Evolutionary conservation across 2,888 invertebrate genomes (phyloP).

Genomic region (Standfussiana lucernea): DNA sequence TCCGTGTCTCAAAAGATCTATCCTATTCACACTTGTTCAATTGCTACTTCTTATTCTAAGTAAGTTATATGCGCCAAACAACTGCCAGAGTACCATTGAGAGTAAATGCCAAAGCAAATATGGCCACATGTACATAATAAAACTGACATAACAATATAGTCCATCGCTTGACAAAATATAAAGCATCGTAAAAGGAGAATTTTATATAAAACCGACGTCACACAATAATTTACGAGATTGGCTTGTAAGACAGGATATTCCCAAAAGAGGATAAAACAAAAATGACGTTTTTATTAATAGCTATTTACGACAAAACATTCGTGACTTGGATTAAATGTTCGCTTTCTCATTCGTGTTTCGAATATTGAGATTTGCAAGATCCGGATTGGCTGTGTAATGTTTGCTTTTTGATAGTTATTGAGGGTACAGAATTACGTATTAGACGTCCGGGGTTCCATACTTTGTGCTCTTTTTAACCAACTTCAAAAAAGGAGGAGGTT

Average conservation of each 20-base stretch:
- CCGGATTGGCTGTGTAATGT: conserved; percentile 40
- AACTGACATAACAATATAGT: conserved; percentile 10
- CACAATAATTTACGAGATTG: conserved; percentile 52
- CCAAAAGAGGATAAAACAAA: conserved; percentile 57
- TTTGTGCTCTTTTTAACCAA: background rate
- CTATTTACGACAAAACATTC: conserved; percentile 58
- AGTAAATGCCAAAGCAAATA: background rate
- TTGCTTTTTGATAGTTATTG: background rate
- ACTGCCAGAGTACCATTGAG: background rate
- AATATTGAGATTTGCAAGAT: conserved; percentile 51
- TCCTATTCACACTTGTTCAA: background rate
- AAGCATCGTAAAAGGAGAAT: conserved; percentile 29
- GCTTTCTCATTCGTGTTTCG: conserved; percentile 65
- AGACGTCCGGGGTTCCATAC: background rate
- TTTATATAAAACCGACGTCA: conserved; percentile 32
- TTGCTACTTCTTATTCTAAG: background rate
- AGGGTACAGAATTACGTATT: conserved; percentile 6
- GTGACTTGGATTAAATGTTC: conserved; percentile 65
- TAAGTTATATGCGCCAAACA: background rate
- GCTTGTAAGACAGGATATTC: conserved; percentile 53
- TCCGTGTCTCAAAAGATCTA: background rate
- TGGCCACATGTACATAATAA: background rate
- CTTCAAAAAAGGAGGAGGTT: too few relatives aligned
- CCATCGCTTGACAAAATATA: background rate
- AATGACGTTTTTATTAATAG: conserved; percentile 62